Percentiles rank a stretch among this genome's conserved stretches.
Evolutionary conservation across 2,797 vertebrate genomes (phyloP).

Genomic region (Leptatherina wallacei): DNA sequence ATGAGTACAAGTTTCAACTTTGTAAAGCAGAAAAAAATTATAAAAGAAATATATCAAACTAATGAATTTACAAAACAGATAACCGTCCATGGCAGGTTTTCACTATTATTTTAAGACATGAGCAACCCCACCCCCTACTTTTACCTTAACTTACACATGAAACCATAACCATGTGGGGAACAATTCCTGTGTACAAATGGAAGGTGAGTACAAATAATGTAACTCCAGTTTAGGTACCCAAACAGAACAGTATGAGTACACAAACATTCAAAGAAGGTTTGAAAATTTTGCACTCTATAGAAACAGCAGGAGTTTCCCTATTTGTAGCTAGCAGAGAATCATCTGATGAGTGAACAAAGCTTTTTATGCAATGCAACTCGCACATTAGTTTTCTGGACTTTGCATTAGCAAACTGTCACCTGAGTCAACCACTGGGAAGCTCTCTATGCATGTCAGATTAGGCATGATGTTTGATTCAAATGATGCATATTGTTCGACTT

Average conservation of each 20-base stretch:
- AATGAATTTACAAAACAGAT: too few relatives aligned
- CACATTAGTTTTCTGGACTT: constrained; percentile 41
- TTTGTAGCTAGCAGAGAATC: constrained; percentile 15
- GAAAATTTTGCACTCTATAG: not conserved
- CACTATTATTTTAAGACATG: too few relatives aligned
- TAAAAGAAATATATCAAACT: not conserved
- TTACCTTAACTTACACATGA: not conserved
- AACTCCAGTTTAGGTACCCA: not conserved
- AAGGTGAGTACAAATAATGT: not conserved
- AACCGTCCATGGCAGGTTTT: too few relatives aligned
- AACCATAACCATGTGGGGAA: not conserved
- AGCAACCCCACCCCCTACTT: too few relatives aligned
- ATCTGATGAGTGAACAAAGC: constrained; percentile 31
- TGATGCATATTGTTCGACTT: constrained; percentile 61
- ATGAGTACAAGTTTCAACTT: not conserved
- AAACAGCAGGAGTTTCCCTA: not conserved
- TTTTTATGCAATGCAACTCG: constrained; percentile 46
- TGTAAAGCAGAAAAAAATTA: not conserved
- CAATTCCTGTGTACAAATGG: not conserved
- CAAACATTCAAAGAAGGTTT: not conserved
- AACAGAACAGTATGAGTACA: not conserved
- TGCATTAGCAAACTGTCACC: constrained; percentile 50
- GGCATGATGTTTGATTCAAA: constrained; percentile 59
- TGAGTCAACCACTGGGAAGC: constrained; percentile 33
- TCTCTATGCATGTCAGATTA: constrained; percentile 52